These are phyloP conservation scores for Hyles euphorbiae DNA, from an alignment of 1,140 invertebrate species.

Conservation along the genomic window DNA sequence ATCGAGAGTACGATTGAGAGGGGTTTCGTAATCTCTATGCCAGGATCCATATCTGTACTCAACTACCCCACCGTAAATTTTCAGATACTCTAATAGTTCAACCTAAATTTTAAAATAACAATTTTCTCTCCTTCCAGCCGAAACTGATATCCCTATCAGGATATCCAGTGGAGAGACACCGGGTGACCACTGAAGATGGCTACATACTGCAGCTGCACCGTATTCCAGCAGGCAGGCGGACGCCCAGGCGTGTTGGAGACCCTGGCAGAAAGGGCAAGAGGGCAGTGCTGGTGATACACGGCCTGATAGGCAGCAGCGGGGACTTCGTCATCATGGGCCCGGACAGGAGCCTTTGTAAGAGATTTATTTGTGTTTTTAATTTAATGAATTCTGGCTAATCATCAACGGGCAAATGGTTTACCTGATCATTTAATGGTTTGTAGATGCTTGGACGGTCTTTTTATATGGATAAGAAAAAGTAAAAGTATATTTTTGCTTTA, in stretches of 20 bases:
- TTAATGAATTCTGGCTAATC: too few species aligned
- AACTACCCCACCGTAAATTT: too few species aligned
- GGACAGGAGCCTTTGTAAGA: slow-evolving; percentile 77
- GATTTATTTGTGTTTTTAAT: too few species aligned
- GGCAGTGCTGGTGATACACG: slow-evolving; percentile 83
- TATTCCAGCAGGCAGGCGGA: slow-evolving; percentile 70
- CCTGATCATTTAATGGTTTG: too few species aligned
- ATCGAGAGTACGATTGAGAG: too few species aligned
- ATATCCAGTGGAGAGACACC: slow-evolving; percentile 80
- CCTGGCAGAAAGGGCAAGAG: slow-evolving; percentile 61
- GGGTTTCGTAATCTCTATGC: too few species aligned
- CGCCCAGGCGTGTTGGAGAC: slow-evolving; percentile 39
- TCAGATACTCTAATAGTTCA: too few species aligned
- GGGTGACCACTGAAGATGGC: slow-evolving; percentile 81
- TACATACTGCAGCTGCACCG: slow-evolving; percentile 83
- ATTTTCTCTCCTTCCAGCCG: slow-evolving; percentile 41
- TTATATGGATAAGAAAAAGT: too few species aligned
- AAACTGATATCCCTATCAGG: slow-evolving; percentile 71
- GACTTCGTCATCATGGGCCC: slow-evolving; percentile 83
- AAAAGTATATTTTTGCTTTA: too few species aligned
- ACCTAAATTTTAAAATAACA: slow-evolving; percentile 9
- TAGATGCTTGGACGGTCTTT: too few species aligned
- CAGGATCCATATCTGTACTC: too few species aligned
- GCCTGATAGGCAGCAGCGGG: slow-evolving; percentile 80
- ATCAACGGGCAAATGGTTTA: too few species aligned